phyloP scores from a whole-genome alignment of 2,888 invertebrate species.

The Oasisia sp. region DNA sequence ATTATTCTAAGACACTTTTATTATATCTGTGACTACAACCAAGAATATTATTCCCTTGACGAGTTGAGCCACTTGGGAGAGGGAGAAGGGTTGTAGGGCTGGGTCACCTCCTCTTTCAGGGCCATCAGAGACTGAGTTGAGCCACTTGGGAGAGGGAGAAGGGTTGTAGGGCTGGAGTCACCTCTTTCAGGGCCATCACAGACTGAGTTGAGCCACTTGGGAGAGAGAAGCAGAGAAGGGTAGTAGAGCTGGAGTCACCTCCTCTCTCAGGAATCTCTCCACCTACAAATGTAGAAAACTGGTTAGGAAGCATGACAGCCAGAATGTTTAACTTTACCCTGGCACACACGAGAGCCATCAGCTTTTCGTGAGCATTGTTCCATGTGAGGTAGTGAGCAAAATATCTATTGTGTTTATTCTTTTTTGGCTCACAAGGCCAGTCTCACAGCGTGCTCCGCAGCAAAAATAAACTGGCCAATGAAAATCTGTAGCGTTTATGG shows the following conservation, averaged over 20 bases:
- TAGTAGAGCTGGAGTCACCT: slow-evolving; percentile 80
- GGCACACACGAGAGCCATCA: too few relatives aligned
- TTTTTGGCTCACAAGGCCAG: too few relatives aligned
- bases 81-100: slow-evolving; percentile 67
- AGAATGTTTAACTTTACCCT: not conserved
- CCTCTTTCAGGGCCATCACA: slow-evolving; percentile 76
- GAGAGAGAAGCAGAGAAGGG: not conserved
- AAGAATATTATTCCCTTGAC: slow-evolving; percentile 25
- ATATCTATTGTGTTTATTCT: too few relatives aligned
- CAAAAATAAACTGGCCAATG: too few relatives aligned
- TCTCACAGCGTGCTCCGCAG: too few relatives aligned
- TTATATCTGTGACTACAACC: not conserved
- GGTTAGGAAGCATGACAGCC: slow-evolving; percentile 8
- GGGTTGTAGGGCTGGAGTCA: slow-evolving; percentile 75
- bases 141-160: not conserved
- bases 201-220: slow-evolving; percentile 26
- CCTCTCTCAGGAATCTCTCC: slow-evolving; percentile 82
- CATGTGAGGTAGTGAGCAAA: too few relatives aligned
- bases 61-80: not conserved
- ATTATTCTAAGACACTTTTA: not conserved
- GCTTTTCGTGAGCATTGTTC: too few relatives aligned
- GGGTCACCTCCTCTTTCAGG: slow-evolving; percentile 83
- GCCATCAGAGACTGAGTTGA: slow-evolving; percentile 60
- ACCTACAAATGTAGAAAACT: slow-evolving; percentile 69
- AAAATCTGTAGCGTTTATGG: too few relatives aligned